Conservation (phyloP, 2,888 invertebrate species). For the Lingula anatina region DNA sequence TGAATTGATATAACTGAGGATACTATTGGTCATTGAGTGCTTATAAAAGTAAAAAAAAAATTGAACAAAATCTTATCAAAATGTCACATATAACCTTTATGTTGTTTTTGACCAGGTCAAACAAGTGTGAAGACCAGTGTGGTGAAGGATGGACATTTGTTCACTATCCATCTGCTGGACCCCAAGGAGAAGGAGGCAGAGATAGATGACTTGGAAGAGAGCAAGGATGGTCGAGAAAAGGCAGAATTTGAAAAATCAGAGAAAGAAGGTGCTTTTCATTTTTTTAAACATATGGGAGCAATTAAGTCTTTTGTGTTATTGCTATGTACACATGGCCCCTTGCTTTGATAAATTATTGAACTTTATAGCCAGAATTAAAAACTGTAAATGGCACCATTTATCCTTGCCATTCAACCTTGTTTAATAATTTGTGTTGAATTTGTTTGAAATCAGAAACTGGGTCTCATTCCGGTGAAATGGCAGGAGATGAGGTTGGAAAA, state of each 20-base stretch:
- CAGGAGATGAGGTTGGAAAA: too few relatives aligned
- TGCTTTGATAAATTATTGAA: not conserved
- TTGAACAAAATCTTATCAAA: too few relatives aligned
- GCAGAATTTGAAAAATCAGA: conserved; percentile 35
- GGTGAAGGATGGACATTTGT: conserved; percentile 48
- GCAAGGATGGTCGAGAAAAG: conserved; percentile 14
- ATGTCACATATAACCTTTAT: too few relatives aligned
- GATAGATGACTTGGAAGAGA: conserved; percentile 12
- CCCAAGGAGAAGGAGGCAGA: conserved; percentile 28
- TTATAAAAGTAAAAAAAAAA: too few relatives aligned
- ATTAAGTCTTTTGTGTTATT: not conserved
- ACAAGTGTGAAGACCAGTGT: conserved; percentile 37
- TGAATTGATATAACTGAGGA: too few relatives aligned
- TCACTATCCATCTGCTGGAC: conserved; percentile 47
- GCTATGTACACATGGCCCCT: not conserved
- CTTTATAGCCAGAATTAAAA: too few relatives aligned
- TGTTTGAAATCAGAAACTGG: too few relatives aligned
- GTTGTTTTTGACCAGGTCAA: conserved; percentile 31
- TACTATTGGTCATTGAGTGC: too few relatives aligned
- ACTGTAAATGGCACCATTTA: too few relatives aligned
- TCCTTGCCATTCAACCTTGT: too few relatives aligned
- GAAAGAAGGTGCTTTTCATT: conserved; percentile 23
- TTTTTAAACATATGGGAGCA: not conserved
- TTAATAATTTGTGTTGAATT: too few relatives aligned
- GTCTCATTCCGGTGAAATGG: too few relatives aligned